Evolutionary conservation across 2,113 vertebrate genomes (phyloP), one percentile per base, ranked within the genome.

Genomic region (Catharus fuscescens): DNA sequence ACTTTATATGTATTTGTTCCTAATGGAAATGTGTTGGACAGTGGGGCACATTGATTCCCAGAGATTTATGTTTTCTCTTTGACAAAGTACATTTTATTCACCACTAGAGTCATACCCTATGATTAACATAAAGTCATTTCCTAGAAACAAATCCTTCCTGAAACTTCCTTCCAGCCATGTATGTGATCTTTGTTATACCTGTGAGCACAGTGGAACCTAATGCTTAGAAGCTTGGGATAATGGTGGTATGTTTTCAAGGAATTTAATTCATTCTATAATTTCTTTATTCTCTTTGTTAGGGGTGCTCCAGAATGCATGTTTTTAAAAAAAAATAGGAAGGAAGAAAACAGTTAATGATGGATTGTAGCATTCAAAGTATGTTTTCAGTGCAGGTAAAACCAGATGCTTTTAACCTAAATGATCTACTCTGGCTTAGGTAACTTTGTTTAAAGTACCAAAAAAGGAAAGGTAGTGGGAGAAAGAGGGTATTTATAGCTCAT

Each of bases 371-470:
- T 81, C 65, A 81, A n/a, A 60, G 13, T 70, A 24, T 71, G 13
- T 71, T 91, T 92, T 71, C 78, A 65, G 38, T 48, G n/a, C 47
- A 82, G 88, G 44, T 87, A 82, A 87, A 93, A 59, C 0, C 62
- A 87, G 54, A 67, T 85, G 70, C 36, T 74, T n/a, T 80, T 70
- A 73, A 61, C 31, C 9, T 70, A 61, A 89, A 69, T 61, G 48
- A n/a, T 50, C 60, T 74, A 48, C 36, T 15, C 70, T 69, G 74
- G 60, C 44, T 81, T 76, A 93, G 48, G 56, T 91, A 72, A 79
- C 57, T 87, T 47, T 34, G 21, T 73, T 92, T 87, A 78, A 93
- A 96, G 59, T 71, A 73, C 65, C 38, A 54, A 89, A 95, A 88
- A 96, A 94, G 77, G 72, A 18, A 84, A 93, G 17, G 21, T 36